Percentiles rank a stretch among this genome's conserved stretches.
Conservation (phyloP, 2,888 invertebrate genomes). For the Vesta saturnalis region DNA sequence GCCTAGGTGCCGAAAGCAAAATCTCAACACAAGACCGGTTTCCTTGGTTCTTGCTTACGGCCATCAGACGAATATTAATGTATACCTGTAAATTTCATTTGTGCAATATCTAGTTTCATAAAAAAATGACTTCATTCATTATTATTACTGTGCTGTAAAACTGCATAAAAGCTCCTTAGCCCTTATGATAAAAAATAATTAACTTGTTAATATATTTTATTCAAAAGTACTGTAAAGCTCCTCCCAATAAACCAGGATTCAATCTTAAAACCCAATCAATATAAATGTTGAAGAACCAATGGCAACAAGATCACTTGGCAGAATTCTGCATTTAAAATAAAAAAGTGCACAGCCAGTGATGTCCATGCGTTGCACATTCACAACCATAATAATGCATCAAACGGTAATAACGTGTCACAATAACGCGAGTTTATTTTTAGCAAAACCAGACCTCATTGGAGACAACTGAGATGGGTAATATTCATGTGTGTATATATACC, state of each 20-base stretch:
- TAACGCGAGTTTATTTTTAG: slow-evolving; percentile 28
- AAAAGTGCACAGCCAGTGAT: slow-evolving; percentile 39
- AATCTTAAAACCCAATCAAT: slow-evolving; percentile 42
- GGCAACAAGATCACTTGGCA: slow-evolving; percentile 42
- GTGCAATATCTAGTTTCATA: slow-evolving; percentile 15
- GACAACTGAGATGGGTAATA: slow-evolving; percentile 23
- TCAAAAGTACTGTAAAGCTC: slow-evolving; percentile 28
- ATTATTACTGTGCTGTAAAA: not conserved
- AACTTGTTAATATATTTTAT: slow-evolving; percentile 14
- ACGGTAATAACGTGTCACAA: slow-evolving; percentile 33
- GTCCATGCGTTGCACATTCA: slow-evolving; percentile 44
- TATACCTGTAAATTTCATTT: slow-evolving; percentile 28
- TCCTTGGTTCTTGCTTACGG: slow-evolving; percentile 32
- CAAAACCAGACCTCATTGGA: slow-evolving; percentile 14
- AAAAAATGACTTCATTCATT: not conserved
- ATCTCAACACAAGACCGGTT: slow-evolving; percentile 43
- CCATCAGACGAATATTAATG: slow-evolving; percentile 42
- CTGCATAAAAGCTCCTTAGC: not conserved
- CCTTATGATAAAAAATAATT: not conserved
- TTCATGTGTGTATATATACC: slow-evolving; percentile 16
- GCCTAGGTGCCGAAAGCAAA: slow-evolving; percentile 35
- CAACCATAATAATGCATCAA: slow-evolving; percentile 38
- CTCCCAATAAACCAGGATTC: slow-evolving; percentile 35
- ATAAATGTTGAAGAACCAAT: slow-evolving; percentile 44
- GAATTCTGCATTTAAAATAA: slow-evolving; percentile 41